Evolutionary conservation across 2,888 invertebrate species (phyloP), one percentile per base, ranked within the genome.

Genomic region (Dichetophora obliterata): DNA sequence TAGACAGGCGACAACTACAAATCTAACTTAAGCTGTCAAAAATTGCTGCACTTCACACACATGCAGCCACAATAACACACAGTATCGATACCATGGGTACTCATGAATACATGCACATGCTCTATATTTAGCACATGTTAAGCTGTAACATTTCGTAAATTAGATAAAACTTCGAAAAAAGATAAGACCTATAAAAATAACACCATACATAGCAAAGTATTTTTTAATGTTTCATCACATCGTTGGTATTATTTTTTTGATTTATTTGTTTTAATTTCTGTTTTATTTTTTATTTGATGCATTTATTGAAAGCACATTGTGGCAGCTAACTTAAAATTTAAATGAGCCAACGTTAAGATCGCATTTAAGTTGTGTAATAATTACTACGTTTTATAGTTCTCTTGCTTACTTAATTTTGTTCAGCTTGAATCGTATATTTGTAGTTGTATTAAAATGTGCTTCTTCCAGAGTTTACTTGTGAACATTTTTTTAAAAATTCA

Each of bases 81-180:
- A 59, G n/a, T 22, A 5, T 27, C 16, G 43, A 43, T 43, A 43
- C 43, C 11, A 43, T 11, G 43, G 43, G 43, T 43, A 43, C 43
- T 43, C 43, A 43, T 11, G 43, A 43, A 43, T n/a, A 50, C 27
- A 69, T 31, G 34, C 16, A 43, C 34, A 54, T 5, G 14, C 11
- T 84, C 80, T 85, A 85, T 83, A 85, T 83, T 85, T 85, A 84
- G 84, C 85, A 81, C 84, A 80, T 81, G 83, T 79, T 79, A 77
- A 76, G 73, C 80, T 76, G 75, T 65, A 54, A 73, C 73, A 70
- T 69, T 59, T 68, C n/a, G 48, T 6, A 72, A 74, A 78, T 76
- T 66, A 75, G 76, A 78, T 78, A 75, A 75, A 75, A 75, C 5
- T 22, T 48, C 11, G 6, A 27, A 19, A n/a, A 19, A n/a, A n/a